phyloP scores from a whole-genome alignment of 2,797 vertebrate genomes.

The Rhyacichthys aspro region DNA sequence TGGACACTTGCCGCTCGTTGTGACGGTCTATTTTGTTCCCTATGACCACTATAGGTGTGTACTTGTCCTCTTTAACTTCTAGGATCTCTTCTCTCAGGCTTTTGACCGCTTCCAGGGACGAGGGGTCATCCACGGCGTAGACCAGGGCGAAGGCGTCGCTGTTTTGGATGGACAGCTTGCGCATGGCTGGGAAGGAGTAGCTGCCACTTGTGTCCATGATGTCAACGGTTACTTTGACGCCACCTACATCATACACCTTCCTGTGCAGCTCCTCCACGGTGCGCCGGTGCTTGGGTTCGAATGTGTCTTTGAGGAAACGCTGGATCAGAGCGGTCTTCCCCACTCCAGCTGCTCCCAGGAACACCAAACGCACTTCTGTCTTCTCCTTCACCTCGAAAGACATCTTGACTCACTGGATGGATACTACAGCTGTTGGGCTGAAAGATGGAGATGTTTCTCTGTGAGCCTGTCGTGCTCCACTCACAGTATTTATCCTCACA shows the following conservation, averaged over 20 bases:
- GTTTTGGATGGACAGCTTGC: constrained; percentile 88
- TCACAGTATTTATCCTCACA: constrained; percentile 69
- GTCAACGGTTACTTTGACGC: constrained; percentile 83
- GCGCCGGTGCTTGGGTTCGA: constrained; percentile 87
- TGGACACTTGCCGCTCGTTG: constrained; percentile 73
- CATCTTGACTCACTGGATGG: constrained; percentile 61
- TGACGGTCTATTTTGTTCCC: constrained; percentile 86
- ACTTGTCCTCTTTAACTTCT: constrained; percentile 88
- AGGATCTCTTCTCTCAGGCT: constrained; percentile 87
- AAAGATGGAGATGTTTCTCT: constrained; percentile 28
- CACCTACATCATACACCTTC: constrained; percentile 84
- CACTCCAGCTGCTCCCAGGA: constrained; percentile 87
- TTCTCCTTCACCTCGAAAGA: constrained; percentile 83
- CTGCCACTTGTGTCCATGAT: constrained; percentile 92
- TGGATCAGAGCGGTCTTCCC: constrained; percentile 89
- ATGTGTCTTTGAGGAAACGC: constrained; percentile 87
- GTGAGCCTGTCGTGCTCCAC: constrained; percentile 25
- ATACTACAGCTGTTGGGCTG: background rate
- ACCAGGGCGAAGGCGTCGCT: constrained; percentile 89
- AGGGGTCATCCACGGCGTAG: constrained; percentile 84
- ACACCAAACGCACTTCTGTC: constrained; percentile 86
- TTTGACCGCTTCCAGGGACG: constrained; percentile 84
- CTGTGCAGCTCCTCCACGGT: constrained; percentile 88
- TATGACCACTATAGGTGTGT: constrained; percentile 86
- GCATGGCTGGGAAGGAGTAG: constrained; percentile 91